Evolutionary conservation across 2,113 vertebrate species (phyloP), one percentile per base, ranked within the genome.

Genomic region (Melierax canorus): DNA sequence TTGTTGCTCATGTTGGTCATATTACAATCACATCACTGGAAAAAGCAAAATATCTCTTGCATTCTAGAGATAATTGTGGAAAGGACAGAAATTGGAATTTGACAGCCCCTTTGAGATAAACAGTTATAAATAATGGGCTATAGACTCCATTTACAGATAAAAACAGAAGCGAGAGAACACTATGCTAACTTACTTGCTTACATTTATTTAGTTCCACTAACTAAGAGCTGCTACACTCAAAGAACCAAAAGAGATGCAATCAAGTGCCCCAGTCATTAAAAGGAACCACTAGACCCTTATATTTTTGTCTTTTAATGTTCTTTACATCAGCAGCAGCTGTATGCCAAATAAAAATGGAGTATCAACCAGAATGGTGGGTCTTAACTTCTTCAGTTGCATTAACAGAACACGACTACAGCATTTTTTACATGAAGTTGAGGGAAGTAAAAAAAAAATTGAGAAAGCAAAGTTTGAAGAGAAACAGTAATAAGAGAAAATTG

Each of bases 41-140:
- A 88, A 91, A 91, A 74, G 43, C 12, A 89, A 94, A 95, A 41
- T 91, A 91, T 26, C 76, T 86, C 30, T 62, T 67, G 59, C 86
- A 92, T 90, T 93, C 88, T 93, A 64, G 75, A 94, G 41, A 94
- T 97, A 93, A 89, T 18, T 72, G 66, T 89, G 84, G 77, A 72
- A 96, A 93, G 81, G 38, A 88, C 67, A 83, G 41, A 95, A 81
- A 82, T 5, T 21, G 34, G 53, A 93, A 86, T 88, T 51, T 72
- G 75, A 81, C 9, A 16, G 66, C 85, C 51, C 45, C 60, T 72
- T 87, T 91, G 58, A 92, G 94, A 95, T 88, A 96, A 91, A 93
- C 22, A 84, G 56, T 88, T 83, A 56, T 58, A 95, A 97, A 90
- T 86, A 88, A 90, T 71, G 68, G 68, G 20, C 89, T 96, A 58